These are phyloP conservation scores for Caenorhabditis angaria DNA, from an alignment of 2,888 invertebrate genomes.

Conservation along the genomic window DNA sequence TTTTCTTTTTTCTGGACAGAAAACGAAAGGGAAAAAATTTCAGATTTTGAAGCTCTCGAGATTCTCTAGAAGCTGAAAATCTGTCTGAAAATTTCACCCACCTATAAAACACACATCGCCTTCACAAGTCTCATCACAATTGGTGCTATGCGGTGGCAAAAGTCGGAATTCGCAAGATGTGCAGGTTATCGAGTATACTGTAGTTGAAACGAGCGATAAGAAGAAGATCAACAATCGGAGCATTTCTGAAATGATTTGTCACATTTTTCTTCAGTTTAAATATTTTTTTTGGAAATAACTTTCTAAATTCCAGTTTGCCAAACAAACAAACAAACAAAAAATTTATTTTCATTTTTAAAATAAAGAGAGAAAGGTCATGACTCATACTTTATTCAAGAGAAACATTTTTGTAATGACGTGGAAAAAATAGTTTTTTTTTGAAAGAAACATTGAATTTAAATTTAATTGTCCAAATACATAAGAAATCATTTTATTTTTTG, in stretches of 20 bases:
- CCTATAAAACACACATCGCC: conserved; percentile 55
- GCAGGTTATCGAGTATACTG: conserved; percentile 37
- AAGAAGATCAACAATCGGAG: conserved; percentile 3
- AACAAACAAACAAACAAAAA: neutral
- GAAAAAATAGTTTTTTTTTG: too few species aligned
- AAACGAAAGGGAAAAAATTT: too few species aligned
- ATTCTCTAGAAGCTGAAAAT: too few species aligned
- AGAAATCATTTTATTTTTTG: too few species aligned
- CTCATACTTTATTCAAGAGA: too few species aligned
- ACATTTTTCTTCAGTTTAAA: neutral
- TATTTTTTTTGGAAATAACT: neutral
- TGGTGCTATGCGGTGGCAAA: conserved; percentile 29
- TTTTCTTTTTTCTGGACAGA: neutral
- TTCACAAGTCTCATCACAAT: conserved; percentile 47
- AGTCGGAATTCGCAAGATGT: conserved; percentile 43
- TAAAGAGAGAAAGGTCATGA: neutral
- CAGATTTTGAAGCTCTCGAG: too few species aligned
- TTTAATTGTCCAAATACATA: too few species aligned
- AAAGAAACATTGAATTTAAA: too few species aligned
- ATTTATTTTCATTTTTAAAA: neutral
- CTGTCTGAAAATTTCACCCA: conserved; percentile 12
- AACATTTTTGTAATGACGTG: too few species aligned
- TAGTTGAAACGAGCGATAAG: conserved; percentile 10
- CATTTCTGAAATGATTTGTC: neutral
- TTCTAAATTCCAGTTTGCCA: neutral